A percentile compares a stretch with the other conserved stretches of the same genome.
These are phyloP conservation scores for Oscheius myriophilus DNA, from an alignment of 2,888 invertebrate genomes.

Conservation along the genomic window DNA sequence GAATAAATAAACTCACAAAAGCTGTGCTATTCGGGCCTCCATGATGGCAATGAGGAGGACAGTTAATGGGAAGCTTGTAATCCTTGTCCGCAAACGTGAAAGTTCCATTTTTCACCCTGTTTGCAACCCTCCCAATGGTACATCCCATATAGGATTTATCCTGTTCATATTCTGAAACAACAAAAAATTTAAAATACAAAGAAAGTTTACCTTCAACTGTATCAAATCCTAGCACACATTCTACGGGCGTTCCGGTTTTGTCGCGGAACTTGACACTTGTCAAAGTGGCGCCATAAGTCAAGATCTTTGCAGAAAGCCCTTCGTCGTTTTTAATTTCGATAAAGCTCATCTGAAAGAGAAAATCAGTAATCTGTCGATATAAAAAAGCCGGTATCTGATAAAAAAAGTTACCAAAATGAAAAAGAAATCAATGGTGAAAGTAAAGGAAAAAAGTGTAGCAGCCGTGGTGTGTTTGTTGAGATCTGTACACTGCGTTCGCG, in stretches of 20 bases:
- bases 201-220: slow-evolving; percentile 26
- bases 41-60: slow-evolving; percentile 45
- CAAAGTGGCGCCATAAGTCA: slow-evolving; percentile 35
- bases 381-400: too few species aligned
- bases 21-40: slow-evolving; percentile 49
- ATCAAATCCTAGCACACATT: slow-evolving; percentile 38
- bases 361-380: too few species aligned
- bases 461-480: too few species aligned
- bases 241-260: slow-evolving; percentile 26
- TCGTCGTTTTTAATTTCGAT: slow-evolving; percentile 50
- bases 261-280: slow-evolving; percentile 29
- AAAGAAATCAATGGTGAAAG: too few species aligned
- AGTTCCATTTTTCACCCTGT: slow-evolving; percentile 48
- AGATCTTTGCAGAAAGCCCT: slow-evolving; percentile 34
- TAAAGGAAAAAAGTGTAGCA: too few species aligned
- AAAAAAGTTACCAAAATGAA: too few species aligned
- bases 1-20: slow-evolving; percentile 41
- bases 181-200: neutral
- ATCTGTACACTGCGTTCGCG: too few species aligned
- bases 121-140: slow-evolving; percentile 58
- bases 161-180: slow-evolving; percentile 43
- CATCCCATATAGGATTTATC: slow-evolving; percentile 49
- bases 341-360: slow-evolving; percentile 30
- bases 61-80: slow-evolving; percentile 39
- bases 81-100: slow-evolving; percentile 45